Evolutionary conservation across 2,113 vertebrate genomes (phyloP).

Genomic region (Caretta caretta): DNA sequence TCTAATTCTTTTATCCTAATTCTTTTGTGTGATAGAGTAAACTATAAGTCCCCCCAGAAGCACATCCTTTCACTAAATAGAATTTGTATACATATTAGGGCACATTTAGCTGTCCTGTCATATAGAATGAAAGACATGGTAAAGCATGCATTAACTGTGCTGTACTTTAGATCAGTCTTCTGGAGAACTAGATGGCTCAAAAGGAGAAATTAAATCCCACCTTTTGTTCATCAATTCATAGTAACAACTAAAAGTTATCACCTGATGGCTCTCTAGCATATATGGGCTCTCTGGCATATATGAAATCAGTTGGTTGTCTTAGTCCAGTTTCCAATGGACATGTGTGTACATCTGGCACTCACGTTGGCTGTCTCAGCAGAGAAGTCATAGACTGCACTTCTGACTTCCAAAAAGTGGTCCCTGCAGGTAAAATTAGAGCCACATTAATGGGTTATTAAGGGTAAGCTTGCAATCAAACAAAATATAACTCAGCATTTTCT

Average conservation of each 20-base stretch:
- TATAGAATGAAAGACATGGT: neutral
- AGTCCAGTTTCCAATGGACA: neutral
- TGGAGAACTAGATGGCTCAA: neutral
- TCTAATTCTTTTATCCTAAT: conserved; percentile 28
- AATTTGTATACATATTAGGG: neutral
- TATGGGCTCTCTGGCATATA: neutral
- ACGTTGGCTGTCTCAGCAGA: neutral
- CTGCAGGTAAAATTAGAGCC: neutral
- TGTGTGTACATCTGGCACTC: neutral
- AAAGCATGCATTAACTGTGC: neutral
- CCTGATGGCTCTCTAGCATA: neutral
- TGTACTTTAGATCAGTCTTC: neutral
- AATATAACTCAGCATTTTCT: neutral
- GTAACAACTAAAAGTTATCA: neutral
- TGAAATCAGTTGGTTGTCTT: neutral
- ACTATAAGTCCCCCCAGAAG: conserved; percentile 27
- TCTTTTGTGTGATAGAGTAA: conserved; percentile 31
- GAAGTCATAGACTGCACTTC: neutral
- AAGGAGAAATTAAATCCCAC: neutral
- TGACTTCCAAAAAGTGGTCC: neutral
- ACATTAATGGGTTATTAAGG: neutral
- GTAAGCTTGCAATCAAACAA: neutral
- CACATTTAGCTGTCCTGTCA: neutral
- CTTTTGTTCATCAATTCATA: neutral
- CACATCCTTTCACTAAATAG: neutral